Evolutionary conservation across 2,888 invertebrate genomes (phyloP), one percentile per base, ranked within the genome.

Genomic region (Drosophila nr. fundita): DNA sequence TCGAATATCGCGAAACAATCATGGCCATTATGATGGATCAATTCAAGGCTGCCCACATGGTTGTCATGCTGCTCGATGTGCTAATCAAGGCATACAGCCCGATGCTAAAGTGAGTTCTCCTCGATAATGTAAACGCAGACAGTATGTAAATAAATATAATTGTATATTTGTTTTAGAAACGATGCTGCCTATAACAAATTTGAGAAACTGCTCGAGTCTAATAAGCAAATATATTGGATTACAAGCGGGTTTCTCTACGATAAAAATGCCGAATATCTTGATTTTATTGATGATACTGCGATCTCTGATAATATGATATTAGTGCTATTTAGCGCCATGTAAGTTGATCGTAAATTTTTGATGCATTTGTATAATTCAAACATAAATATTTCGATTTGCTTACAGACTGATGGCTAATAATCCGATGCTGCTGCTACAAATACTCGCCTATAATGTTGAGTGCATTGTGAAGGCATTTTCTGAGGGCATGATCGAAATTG

Each of bases 401-500:
- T 71, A 4, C 73, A 95, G 95, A 82, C 91, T 95, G 65, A 94
- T 94, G 87, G 93, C 93, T 59, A 92, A 94, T 73, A 95, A 96
- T 92, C 94, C 95, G 40, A 95, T 95, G 90, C 95, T 95, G 83
- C 92, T 96, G 74, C 95, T 95, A 87, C 94, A 95, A 92, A 94
- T 95, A 85, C 93, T 96, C 80, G 95, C 95, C 87, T 94, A 94
- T 79, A 95, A 95, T 91, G 94, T 95, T 21, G 94, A 95, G 86
- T 95, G 95, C 90, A 94, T 95, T 92, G 95, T 96, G 48, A 94
- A 95, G 78, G 94, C 95, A 75, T 96, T 95, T 79, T 91, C 92
- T 53, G 92, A 92, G 79, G 93, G 93, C 50, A 89, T 93, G 79
- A 87, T 91, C 36, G 92, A 93, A 91, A 94, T 92, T 73, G 91